Evolutionary conservation across 2,113 vertebrate genomes (phyloP).

Genomic region (Burhinus bistriatus): DNA sequence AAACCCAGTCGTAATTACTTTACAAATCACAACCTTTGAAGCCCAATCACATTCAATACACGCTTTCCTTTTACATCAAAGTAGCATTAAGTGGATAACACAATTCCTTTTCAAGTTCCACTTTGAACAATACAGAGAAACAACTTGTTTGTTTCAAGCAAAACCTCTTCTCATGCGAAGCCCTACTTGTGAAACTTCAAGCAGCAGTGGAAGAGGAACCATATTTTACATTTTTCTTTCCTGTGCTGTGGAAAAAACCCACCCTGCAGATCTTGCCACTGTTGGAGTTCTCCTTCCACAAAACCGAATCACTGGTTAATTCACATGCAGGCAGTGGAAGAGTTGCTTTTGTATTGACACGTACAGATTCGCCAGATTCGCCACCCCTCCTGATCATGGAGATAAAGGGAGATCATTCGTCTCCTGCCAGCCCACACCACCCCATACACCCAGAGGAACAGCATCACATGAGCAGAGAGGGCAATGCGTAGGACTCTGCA

Average conservation of each 20-base stretch:
- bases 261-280: not conserved
- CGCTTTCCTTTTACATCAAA: not conserved
- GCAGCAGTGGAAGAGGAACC: not conserved
- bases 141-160: not conserved
- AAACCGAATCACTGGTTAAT: not conserved
- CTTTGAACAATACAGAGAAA: not conserved
- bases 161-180: not conserved
- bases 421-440: not conserved
- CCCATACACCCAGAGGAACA: not conserved
- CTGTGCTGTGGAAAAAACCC: not conserved
- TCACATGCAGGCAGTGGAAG: not conserved
- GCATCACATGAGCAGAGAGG: not conserved
- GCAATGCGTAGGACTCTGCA: rapidly evolving
- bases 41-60: not conserved
- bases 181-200: not conserved
- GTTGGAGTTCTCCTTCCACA: not conserved
- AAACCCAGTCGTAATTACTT: not conserved
- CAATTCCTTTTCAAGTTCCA: not conserved
- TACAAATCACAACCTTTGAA: not conserved
- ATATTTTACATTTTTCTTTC: not conserved
- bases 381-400: not conserved
- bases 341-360: not conserved
- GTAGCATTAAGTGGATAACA: not conserved
- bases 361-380: not conserved
- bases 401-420: not conserved